A percentile compares a stretch with the other conserved stretches of the same genome.
phyloP scores from a whole-genome alignment of 2,113 vertebrate genomes.

The Rhabdornis inornatus region DNA sequence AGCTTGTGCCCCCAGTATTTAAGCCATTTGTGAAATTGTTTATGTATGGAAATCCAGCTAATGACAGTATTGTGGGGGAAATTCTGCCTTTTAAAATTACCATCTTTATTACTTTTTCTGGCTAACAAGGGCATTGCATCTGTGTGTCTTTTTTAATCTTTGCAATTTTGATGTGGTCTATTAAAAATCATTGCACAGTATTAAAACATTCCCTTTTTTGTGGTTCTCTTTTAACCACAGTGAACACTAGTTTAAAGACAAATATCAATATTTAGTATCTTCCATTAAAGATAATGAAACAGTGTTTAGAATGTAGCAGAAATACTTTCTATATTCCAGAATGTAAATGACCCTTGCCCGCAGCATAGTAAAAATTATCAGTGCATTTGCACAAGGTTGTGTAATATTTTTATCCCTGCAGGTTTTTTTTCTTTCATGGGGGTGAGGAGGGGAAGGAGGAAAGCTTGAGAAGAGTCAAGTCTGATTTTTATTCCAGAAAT shows the following conservation, averaged over 20 bases:
- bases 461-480: not conserved
- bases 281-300: not conserved
- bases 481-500: constrained; percentile 2
- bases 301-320: not conserved
- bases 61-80: not conserved
- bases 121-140: not conserved
- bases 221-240: not conserved
- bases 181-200: not conserved
- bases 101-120: not conserved
- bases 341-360: not conserved
- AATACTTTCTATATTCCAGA: not conserved
- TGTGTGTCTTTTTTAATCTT: not conserved
- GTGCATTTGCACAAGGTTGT: not conserved
- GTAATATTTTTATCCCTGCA: not conserved
- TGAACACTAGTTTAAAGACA: not conserved
- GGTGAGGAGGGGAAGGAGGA: not conserved
- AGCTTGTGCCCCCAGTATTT: not conserved
- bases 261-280: not conserved
- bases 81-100: not conserved
- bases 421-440: not conserved
- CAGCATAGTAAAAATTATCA: not conserved
- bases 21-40: not conserved
- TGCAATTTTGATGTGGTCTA: not conserved
- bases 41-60: not conserved
- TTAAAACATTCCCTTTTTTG: not conserved